Evolutionary conservation across 2,113 vertebrate species (phyloP).

Genomic region (Alouatta palliata): DNA sequence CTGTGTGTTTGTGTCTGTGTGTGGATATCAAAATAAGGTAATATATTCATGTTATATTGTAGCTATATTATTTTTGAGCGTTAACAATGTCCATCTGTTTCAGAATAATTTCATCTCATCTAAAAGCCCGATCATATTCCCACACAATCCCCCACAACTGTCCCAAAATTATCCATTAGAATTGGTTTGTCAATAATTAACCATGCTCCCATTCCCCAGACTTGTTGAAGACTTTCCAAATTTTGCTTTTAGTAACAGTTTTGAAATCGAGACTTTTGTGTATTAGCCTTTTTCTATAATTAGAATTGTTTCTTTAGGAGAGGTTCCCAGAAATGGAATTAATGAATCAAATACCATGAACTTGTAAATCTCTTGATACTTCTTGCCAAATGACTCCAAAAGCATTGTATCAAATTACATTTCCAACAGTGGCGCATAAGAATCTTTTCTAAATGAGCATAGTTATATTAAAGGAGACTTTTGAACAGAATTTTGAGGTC

Average conservation of each 20-base stretch:
- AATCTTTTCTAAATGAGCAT: constrained; percentile 42
- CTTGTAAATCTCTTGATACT: constrained; percentile 76
- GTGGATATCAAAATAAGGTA: background rate
- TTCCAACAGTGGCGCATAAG: constrained; percentile 60
- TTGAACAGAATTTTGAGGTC: constrained; percentile 14
- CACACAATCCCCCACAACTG: background rate
- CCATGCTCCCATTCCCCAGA: background rate
- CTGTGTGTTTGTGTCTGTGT: background rate
- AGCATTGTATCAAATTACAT: constrained; percentile 63
- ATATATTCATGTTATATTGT: background rate
- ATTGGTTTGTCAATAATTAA: constrained; percentile 31
- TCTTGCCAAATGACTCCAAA: constrained; percentile 67
- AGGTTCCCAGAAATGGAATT: constrained; percentile 77
- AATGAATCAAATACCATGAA: constrained; percentile 77
- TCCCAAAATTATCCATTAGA: constrained; percentile 20
- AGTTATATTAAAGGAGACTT: constrained; percentile 26
- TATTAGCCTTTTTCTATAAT: constrained; percentile 71
- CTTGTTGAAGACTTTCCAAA: constrained; percentile 34
- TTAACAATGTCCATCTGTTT: background rate
- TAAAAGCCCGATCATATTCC: background rate
- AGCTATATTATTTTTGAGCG: background rate
- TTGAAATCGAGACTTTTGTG: constrained; percentile 64
- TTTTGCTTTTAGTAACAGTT: constrained; percentile 56
- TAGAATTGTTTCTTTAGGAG: constrained; percentile 78
- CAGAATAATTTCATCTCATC: constrained; percentile 30